Evolutionary conservation across 1,140 invertebrate genomes (phyloP).

Genomic region (Helicoverpa armigera): DNA sequence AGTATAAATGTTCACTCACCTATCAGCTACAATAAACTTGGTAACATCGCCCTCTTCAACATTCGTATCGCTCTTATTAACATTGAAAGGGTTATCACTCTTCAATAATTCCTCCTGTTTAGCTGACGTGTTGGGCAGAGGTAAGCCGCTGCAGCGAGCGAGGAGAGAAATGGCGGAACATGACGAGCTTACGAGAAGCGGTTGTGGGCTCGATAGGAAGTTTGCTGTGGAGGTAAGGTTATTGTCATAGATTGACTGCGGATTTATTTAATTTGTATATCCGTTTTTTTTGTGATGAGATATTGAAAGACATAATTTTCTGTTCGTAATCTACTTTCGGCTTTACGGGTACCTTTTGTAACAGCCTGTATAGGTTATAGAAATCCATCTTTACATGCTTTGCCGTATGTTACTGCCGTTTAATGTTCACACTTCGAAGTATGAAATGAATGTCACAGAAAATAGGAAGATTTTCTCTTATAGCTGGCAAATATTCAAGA

Average conservation of each 20-base stretch:
- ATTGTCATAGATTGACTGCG: no score
- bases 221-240: conserved; percentile 83
- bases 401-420: no score
- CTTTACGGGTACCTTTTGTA: no score
- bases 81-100: conserved; percentile 72
- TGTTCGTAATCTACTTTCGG: no score
- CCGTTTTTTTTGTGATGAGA: no score
- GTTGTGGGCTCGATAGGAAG: conserved; percentile 87
- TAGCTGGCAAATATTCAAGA: background rate
- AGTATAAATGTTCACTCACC: conserved; percentile 37
- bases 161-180: conserved; percentile 90
- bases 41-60: conserved; percentile 76
- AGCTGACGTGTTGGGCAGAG: conserved; percentile 82
- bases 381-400: no score
- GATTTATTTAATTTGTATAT: no score
- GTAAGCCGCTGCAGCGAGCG: conserved; percentile 89
- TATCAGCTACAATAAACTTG: conserved; percentile 88
- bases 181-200: conserved; percentile 88
- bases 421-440: no score
- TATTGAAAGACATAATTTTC: no score
- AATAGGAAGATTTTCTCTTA: no score
- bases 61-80: conserved; percentile 58
- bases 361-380: no score
- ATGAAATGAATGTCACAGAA: no score
- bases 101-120: conserved; percentile 77